Conservation (phyloP, 2,113 vertebrate genomes). For the Shinisaurus crocodilurus region DNA sequence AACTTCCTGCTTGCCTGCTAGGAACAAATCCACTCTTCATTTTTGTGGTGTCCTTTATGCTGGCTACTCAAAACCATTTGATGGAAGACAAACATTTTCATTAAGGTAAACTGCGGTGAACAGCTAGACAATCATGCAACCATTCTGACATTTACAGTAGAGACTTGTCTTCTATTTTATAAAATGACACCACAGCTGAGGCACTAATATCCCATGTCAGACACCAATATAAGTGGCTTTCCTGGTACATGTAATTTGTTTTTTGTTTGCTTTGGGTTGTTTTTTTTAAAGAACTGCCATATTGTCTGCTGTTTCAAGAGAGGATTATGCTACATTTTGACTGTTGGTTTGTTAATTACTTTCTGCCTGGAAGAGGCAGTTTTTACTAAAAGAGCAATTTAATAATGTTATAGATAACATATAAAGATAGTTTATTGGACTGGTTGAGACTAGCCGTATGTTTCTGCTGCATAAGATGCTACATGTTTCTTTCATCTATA, state of each 20-base stretch:
- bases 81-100: conserved; percentile 73
- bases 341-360: neutral
- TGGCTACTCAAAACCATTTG: conserved; percentile 75
- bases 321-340: neutral
- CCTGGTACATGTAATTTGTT: neutral
- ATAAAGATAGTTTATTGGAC: neutral
- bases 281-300: conserved; percentile 7
- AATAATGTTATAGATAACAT: neutral
- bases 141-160: conserved; percentile 48
- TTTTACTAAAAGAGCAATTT: neutral
- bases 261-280: neutral
- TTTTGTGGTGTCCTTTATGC: conserved; percentile 80
- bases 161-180: conserved; percentile 51
- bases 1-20: conserved; percentile 85
- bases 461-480: neutral
- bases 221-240: conserved; percentile 20
- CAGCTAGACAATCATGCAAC: conserved; percentile 64
- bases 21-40: conserved; percentile 86
- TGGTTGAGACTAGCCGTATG: neutral
- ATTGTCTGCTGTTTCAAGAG: conserved; percentile 35
- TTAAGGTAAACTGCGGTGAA: conserved; percentile 73
- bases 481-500: neutral
- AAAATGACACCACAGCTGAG: conserved; percentile 29
- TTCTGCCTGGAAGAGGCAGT: neutral
- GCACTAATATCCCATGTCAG: conserved; percentile 24